Evolutionary conservation across 2,113 vertebrate species (phyloP), one percentile per base, ranked within the genome.

Genomic region (Pachyramphus minor): DNA sequence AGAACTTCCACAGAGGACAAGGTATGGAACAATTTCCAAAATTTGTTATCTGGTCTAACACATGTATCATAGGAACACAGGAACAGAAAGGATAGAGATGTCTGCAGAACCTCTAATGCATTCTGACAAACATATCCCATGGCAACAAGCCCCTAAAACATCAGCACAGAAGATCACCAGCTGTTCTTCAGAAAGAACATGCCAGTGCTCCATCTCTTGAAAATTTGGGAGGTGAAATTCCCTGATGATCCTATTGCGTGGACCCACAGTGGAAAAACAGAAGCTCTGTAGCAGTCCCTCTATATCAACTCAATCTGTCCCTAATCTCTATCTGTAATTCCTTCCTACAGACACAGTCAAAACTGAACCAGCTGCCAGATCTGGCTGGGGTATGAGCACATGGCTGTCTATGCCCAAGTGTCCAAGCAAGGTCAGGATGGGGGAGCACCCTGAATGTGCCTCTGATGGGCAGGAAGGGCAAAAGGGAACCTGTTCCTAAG

Each of bases 21-120:
- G 0, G 9, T 0, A 39, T 3, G 6, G 16, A 75, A 9, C 1
- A 0, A 50, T 14, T 87, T 63, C 52, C 28, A 44, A 14, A 27
- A 35, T 2, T 2, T 18, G 9, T 8, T 14, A 50, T 2, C 53
- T 56, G 45, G 2, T 55, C 58, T 64, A 44, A 75, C 9, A 39
- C 14, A 33, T 0, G 3, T 17, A 35, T 35, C 4, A 1, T 2
- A 47, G 67, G 21, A 49, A 37, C 44, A 44, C 16, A 16, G 58
- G 6, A 45, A 58, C 50, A 78, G 33, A 44, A 73, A 50, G 14
- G 37, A 30, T 35, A 66, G 45, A 79, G 58, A 2, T 24, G 62
- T 7, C 56, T 67, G 58, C 18, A 72, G 53, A 85, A 41, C 15
- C 41, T 44, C 21, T 21, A 12, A 13, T 17, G 58, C 33, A 21